Evolutionary conservation across 2,797 vertebrate species (phyloP).

Genomic region (Eulemur mongoz): DNA sequence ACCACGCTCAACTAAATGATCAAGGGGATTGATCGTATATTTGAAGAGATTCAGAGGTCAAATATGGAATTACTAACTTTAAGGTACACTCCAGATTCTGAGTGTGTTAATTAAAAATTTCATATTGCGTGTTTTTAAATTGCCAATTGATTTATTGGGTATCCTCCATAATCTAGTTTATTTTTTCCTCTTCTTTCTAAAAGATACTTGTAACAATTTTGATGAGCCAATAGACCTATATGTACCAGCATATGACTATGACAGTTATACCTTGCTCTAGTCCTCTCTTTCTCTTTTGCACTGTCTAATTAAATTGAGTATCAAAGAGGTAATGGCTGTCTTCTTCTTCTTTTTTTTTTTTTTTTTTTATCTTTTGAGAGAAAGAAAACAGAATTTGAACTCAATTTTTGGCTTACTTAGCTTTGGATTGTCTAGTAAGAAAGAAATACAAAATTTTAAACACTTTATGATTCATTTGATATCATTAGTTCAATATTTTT

Average conservation of each 20-base stretch:
- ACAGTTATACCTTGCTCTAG: neutral
- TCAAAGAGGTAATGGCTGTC: neutral
- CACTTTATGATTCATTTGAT: neutral
- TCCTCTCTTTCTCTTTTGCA: neutral
- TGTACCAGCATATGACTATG: neutral
- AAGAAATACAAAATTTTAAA: neutral
- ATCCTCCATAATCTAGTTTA: neutral
- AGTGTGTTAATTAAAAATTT: neutral
- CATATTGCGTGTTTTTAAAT: neutral
- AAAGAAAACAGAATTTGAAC: conserved; percentile 12
- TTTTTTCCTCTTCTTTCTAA: neutral
- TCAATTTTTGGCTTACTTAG: neutral
- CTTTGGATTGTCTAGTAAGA: neutral
- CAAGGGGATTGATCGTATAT: neutral
- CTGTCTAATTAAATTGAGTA: neutral
- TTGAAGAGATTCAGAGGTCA: neutral
- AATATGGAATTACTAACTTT: neutral
- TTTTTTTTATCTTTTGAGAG: neutral
- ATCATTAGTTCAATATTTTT: conserved; percentile 44
- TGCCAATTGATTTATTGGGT: neutral
- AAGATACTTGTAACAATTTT: neutral
- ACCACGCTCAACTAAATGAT: neutral
- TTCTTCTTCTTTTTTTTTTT: neutral
- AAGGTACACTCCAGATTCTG: neutral
- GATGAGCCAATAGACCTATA: neutral